phyloP scores from a whole-genome alignment of 2,888 invertebrate genomes.

The Athalia cordata region DNA sequence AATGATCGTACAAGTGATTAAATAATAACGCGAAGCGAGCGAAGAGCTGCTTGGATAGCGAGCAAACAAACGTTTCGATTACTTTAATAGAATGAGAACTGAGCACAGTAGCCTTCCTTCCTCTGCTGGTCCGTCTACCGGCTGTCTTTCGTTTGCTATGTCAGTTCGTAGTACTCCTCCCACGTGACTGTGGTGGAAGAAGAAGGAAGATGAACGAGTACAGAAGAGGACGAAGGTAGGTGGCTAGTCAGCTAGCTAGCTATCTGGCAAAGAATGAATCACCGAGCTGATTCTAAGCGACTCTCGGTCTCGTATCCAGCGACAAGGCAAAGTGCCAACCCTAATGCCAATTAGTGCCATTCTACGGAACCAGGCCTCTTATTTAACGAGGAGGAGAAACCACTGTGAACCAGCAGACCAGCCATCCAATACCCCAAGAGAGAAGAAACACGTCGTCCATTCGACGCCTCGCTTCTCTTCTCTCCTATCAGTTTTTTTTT shows the following conservation, averaged over 20 bases:
- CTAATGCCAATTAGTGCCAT: constrained; percentile 73
- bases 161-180: too few relatives aligned
- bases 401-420: constrained; percentile 20
- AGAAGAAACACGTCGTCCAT: constrained; percentile 2
- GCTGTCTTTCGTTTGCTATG: background rate
- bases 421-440: constrained; percentile 27
- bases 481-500: background rate
- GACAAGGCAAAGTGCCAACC: constrained; percentile 70
- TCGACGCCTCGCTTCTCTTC: constrained; percentile 44
- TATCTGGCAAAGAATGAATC: constrained; percentile 36
- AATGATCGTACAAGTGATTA: background rate
- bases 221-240: background rate
- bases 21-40: background rate
- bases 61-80: background rate
- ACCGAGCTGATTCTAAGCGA: constrained; percentile 42
- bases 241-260: too few relatives aligned
- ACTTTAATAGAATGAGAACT: background rate
- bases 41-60: background rate
- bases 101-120: background rate
- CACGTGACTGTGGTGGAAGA: background rate
- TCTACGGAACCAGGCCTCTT: constrained; percentile 55
- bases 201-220: background rate
- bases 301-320: constrained; percentile 47
- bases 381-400: constrained; percentile 42
- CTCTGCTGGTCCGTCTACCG: background rate